Percentiles rank a stretch among this genome's conserved stretches.
Evolutionary conservation across 2,888 invertebrate genomes (phyloP).

Genomic region (Cephalotes varians): DNA sequence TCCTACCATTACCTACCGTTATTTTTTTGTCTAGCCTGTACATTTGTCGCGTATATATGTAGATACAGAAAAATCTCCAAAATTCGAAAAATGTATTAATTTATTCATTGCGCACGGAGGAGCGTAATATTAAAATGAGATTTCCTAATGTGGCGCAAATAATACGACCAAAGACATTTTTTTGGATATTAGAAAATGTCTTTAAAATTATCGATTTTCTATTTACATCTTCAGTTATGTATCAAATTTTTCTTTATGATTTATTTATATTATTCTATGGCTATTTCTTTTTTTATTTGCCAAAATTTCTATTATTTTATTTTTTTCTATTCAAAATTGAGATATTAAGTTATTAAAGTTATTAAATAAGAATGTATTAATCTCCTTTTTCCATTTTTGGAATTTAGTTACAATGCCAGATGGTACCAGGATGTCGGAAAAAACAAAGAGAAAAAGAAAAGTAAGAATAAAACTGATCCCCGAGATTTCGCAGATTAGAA

Average conservation of each 20-base stretch:
- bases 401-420: constrained; percentile 31
- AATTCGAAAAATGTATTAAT: neutral
- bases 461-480: constrained; percentile 11
- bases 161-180: neutral
- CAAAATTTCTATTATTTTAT: neutral
- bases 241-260: neutral
- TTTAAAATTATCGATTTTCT: neutral
- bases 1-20: constrained; percentile 29
- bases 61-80: neutral
- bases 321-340: neutral
- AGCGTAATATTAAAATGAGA: neutral
- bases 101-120: neutral
- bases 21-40: neutral
- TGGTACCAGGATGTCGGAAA: constrained; percentile 3
- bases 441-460: constrained; percentile 17
- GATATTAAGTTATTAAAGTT: constrained; percentile 14
- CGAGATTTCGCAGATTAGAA: constrained; percentile 36
- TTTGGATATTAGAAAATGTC: neutral
- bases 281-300: neutral
- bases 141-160: neutral
- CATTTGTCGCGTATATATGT: neutral
- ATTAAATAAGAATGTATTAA: constrained; percentile 27
- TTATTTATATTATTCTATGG: neutral
- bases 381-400: constrained; percentile 2
- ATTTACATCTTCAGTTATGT: neutral